These are phyloP conservation scores for Antennarius striatus DNA, from an alignment of 2,113 vertebrate species.

Conservation along the genomic window DNA sequence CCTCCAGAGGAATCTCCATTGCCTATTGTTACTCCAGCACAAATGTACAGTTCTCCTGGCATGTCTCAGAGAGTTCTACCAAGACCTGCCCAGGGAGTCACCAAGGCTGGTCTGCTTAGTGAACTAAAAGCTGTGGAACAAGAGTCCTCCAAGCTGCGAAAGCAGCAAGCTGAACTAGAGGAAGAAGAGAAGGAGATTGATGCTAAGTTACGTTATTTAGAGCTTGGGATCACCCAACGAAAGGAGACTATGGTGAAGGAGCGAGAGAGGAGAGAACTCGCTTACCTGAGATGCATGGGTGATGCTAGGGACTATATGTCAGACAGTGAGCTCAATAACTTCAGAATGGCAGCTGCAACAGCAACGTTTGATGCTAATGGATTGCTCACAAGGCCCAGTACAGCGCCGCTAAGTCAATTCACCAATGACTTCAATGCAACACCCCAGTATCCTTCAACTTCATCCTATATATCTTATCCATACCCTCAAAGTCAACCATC, in stretches of 20 bases:
- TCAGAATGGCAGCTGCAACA: constrained; percentile 82
- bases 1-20: constrained; percentile 92
- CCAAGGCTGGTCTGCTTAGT: constrained; percentile 90
- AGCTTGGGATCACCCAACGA: constrained; percentile 94
- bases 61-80: constrained; percentile 85
- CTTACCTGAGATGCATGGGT: constrained; percentile 87
- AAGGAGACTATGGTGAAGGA: constrained; percentile 96
- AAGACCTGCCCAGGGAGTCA: constrained; percentile 82
- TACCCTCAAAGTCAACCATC: constrained; percentile 83
- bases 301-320: constrained; percentile 95
- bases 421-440: constrained; percentile 80
- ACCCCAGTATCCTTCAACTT: constrained; percentile 79
- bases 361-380: constrained; percentile 80
- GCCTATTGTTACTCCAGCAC: constrained; percentile 89
- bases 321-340: constrained; percentile 94
- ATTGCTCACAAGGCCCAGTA: constrained; percentile 80
- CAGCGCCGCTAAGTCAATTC: constrained; percentile 84
- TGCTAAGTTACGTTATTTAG: constrained; percentile 95
- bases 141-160: constrained; percentile 95
- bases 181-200: constrained; percentile 99
- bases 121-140: constrained; percentile 97
- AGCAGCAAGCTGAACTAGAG: constrained; percentile 96
- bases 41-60: constrained; percentile 88
- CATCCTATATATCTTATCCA: constrained; percentile 85
- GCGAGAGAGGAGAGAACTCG: constrained; percentile 86